Conservation (phyloP, 2,888 invertebrate genomes). For the Eulithis testata region DNA sequence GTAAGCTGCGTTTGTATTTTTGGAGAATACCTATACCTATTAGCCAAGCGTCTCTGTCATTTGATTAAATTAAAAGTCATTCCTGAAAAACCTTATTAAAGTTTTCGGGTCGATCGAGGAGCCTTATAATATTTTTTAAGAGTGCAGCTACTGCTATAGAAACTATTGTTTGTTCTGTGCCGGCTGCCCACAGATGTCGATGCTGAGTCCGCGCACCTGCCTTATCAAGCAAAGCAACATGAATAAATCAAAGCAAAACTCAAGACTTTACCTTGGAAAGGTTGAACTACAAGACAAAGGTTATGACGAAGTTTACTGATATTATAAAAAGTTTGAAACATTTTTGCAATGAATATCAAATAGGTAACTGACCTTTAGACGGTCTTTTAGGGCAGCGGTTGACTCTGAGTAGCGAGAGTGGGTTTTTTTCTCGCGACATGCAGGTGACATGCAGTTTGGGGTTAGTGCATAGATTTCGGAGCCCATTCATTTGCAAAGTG, state of each 20-base stretch:
- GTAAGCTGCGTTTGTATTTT: no score
- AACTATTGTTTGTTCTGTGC: slow-evolving; percentile 4
- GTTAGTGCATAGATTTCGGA: no score
- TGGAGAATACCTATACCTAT: no score
- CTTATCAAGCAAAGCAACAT: slow-evolving; percentile 54
- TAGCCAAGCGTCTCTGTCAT: no score
- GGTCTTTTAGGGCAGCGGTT: neutral
- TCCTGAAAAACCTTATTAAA: no score
- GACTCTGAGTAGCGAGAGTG: no score
- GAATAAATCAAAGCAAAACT: slow-evolving; percentile 56
- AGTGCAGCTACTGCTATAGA: neutral
- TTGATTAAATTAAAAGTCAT: no score
- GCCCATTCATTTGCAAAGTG: no score
- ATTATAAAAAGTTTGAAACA: slow-evolving; percentile 8
- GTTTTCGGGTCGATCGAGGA: no score
- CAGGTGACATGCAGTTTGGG: no score
- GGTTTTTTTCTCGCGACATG: no score
- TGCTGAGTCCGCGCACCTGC: slow-evolving; percentile 56
- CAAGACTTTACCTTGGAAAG: slow-evolving; percentile 37
- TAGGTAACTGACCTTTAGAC: neutral
- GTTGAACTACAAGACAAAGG: slow-evolving; percentile 37
- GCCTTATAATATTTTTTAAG: no score
- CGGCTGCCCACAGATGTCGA: slow-evolving; percentile 48
- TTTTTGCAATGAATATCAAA: slow-evolving; percentile 3
- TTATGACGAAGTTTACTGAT: neutral